Base-by-base conservation (phyloP, 2,888 invertebrate genomes). In the Pinctada fucata region DNA sequence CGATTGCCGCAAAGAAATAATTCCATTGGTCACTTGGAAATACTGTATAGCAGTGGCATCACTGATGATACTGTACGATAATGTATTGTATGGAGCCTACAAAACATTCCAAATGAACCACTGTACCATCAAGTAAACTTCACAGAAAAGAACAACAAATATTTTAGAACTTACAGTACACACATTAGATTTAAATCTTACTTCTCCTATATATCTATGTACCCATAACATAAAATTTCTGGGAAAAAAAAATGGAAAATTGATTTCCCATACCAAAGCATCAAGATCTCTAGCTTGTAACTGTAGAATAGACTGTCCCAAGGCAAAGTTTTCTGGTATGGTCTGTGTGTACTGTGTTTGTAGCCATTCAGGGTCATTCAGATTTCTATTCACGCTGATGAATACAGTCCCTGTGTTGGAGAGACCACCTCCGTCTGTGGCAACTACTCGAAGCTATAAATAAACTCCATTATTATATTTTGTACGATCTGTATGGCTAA, bases 11-110 rank as follows among this genome's bases (percentile, higher is more conserved):
- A 89, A 78, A 4, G 78, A 75, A 13, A 89, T 70, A 0, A 75
- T 78, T 4, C 95, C 95, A 81, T 96, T 96, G 0, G 96, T 95
- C 3, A 98, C 96, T 87, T 96, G 95, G 94, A 98, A 98, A 91
- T 97, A 97, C 87, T 96, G 96, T 0, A 95, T 94, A 0, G 97
- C 95, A 90, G 96, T 96, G 47, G 96, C 96, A 65, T 85, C 83
- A 51, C 85, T 83, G 45, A 79, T 75, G 51, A 89, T 86, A 10
- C 52, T 64, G 78, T 84, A 90, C 2, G 76, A 50, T n/a, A 88
- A 76, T 31, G 82, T 82, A 65, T 87, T 87, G 78, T 84, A 82
- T 3, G 88, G 88, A 2, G 85, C 58, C 83, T 86, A 31, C 31
- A 31, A 31, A 1, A 31, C 31, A 31, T 31, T 31, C 31, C 0